Conservation (phyloP, 2,113 vertebrate species). For the Corythornis cristatus region DNA sequence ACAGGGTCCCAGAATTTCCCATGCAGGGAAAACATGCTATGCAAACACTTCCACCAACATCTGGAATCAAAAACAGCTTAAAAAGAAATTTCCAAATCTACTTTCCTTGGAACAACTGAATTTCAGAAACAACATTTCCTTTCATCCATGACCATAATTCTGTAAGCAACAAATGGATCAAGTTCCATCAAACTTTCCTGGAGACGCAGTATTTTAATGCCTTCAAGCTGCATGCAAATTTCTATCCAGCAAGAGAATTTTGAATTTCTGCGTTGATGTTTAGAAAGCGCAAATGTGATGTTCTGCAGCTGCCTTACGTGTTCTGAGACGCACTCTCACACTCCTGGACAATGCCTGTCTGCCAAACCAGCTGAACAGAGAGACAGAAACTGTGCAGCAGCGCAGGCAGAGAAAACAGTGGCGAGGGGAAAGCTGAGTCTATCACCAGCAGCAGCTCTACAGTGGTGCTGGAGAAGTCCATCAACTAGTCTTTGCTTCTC, state of each 20-base stretch:
- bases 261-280: slow-evolving; percentile 15
- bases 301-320: slow-evolving; percentile 10
- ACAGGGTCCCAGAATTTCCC: background rate
- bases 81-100: background rate
- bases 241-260: slow-evolving; percentile 10
- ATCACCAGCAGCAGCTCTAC: background rate
- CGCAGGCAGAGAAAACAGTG: background rate
- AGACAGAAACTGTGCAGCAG: background rate
- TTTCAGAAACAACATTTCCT: background rate
- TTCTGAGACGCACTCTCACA: background rate
- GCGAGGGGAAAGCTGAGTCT: background rate
- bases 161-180: background rate
- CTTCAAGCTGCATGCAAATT: slow-evolving; percentile 22
- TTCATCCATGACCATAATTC: background rate
- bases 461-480: background rate
- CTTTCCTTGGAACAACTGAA: background rate
- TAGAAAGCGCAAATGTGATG: background rate
- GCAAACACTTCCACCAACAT: background rate
- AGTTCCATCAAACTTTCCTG: slow-evolving; percentile 16
- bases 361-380: background rate
- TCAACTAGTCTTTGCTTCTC: background rate
- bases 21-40: background rate
- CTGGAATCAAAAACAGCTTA: background rate
- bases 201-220: background rate
- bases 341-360: slow-evolving; percentile 18